phyloP scores from a whole-genome alignment of 2,113 vertebrate species.

The Salminus brasiliensis region DNA sequence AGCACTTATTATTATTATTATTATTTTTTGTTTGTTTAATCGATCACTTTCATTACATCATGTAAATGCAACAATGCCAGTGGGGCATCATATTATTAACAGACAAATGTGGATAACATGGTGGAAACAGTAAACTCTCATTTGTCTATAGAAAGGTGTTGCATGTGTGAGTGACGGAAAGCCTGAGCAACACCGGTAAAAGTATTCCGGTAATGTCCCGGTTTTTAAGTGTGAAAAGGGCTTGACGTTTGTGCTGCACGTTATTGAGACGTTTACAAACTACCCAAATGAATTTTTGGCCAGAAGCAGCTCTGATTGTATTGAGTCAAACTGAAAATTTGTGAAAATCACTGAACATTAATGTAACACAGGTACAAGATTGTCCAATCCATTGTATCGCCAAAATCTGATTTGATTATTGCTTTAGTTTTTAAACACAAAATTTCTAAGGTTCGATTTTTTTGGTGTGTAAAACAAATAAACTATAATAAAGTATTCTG shows the following conservation, averaged over 20 bases:
- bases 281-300: constrained; percentile 10
- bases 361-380: constrained; percentile 29
- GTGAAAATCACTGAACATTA: constrained; percentile 25
- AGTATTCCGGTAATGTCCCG: too few relatives aligned
- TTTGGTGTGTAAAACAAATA: constrained; percentile 38
- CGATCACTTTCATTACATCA: too few relatives aligned
- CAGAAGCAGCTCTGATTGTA: constrained; percentile 30
- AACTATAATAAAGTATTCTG: constrained; percentile 28
- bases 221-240: too few relatives aligned
- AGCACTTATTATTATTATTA: too few relatives aligned
- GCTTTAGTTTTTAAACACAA: constrained; percentile 52
- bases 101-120: too few relatives aligned
- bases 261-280: constrained; percentile 41
- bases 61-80: too few relatives aligned
- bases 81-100: too few relatives aligned
- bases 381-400: constrained; percentile 23
- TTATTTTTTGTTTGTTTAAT: too few relatives aligned
- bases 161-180: too few relatives aligned
- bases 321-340: constrained; percentile 36
- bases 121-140: too few relatives aligned
- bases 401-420: constrained; percentile 49
- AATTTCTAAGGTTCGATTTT: constrained; percentile 23
- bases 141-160: too few relatives aligned
- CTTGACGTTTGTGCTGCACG: constrained; percentile 21
- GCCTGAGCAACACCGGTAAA: too few relatives aligned